Conservation (phyloP, 2,797 vertebrate genomes). For the Lithobates sylvaticus region DNA sequence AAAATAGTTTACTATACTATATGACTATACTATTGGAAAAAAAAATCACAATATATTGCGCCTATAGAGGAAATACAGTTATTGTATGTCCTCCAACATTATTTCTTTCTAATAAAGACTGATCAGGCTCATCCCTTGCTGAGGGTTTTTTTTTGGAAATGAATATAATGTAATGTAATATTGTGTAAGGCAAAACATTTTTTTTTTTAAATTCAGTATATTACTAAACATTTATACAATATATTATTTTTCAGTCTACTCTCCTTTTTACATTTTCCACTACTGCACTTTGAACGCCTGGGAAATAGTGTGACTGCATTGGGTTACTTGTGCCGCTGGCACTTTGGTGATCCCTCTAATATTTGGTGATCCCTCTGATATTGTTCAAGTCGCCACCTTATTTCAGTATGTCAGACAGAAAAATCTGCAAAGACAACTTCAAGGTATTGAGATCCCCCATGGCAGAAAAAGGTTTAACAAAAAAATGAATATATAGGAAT, state of each 20-base stretch:
- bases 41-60: too few species aligned
- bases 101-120: too few species aligned
- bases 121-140: too few species aligned
- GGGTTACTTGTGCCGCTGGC: background rate
- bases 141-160: too few species aligned
- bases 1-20: too few species aligned
- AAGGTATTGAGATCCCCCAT: background rate
- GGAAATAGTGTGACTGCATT: background rate
- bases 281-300: background rate
- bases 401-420: background rate
- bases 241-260: background rate
- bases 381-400: background rate
- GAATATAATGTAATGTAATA: too few species aligned
- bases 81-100: too few species aligned
- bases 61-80: too few species aligned
- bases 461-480: constrained; percentile 2
- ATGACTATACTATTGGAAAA: too few species aligned
- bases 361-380: background rate
- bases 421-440: background rate
- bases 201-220: background rate
- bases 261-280: background rate
- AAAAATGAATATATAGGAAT: background rate
- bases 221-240: background rate
- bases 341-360: constrained; percentile 4
- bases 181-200: too few species aligned